Base-by-base conservation (phyloP, 2,113 vertebrate species). In the Thomomys bottae region DNA sequence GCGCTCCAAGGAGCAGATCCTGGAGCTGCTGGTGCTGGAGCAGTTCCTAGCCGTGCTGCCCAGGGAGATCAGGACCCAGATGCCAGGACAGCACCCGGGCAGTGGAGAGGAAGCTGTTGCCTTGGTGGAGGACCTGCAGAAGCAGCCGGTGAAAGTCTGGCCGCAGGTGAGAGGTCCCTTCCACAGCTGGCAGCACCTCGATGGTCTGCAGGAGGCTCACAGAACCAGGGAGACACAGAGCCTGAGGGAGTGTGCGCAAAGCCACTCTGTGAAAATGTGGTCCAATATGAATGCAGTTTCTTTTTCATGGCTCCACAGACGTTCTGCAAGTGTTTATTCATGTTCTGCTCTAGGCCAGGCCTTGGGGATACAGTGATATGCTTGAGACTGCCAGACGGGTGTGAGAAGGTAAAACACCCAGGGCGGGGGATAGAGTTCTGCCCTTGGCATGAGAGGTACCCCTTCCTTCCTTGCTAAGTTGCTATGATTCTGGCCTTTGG, bases 21-120 rank as follows among this genome's bases (percentile, higher is more conserved):
- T 97, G 87, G 97, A 97, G 81, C 70, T 96, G 82, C 89, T 97
- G 76, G 95, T 97, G 68, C 88, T 97, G 77, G 97, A 97, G 88
- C 97, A 97, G 87, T 97, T 97, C 89, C 70, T 97, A 93, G 86
- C 76, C 0, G 95, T 96, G 90, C 93, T 97, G 28, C 97, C 97
- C 0, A 18, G 49, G 0, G 87, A 92, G 4, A 23, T 97, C 76
- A 95, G 94, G 89, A 75, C 24, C 40, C 89, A 86, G 92, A 90
- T 97, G 57, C 95, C 80, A 6, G 91, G 93, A 20, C 94, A n/a
- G 72, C 72, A 36, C 42, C 96, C 96, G 0, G 83, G 86, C 5
- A 97, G 92, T 1, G 96, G 96, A 0, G 94, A 97, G 84, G 96
- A 97, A 57, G 96, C 97, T 0, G 95, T 97, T 0, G 92, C 93